Evolutionary conservation across 1,140 invertebrate genomes (phyloP).

Genomic region (Leptoteleia sp.): DNA sequence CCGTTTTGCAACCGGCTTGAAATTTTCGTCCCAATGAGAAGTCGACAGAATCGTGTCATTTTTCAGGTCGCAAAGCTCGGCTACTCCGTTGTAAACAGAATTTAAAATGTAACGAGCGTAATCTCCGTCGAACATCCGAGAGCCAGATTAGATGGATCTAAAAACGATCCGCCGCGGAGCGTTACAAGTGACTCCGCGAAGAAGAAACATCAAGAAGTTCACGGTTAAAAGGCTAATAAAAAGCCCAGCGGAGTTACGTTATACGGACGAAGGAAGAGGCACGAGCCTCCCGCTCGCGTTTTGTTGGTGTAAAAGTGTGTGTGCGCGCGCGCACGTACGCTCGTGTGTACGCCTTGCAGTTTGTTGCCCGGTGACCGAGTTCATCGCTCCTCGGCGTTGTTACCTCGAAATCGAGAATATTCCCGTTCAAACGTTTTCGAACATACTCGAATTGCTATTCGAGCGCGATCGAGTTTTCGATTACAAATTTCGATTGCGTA

Average conservation of each 20-base stretch:
- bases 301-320: slow-evolving; percentile 55
- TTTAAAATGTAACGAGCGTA: slow-evolving; percentile 33
- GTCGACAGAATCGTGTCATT: too few relatives aligned
- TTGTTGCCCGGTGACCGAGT: slow-evolving; percentile 82
- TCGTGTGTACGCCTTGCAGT: slow-evolving; percentile 74
- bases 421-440: slow-evolving; percentile 65
- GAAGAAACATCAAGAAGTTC: slow-evolving; percentile 72
- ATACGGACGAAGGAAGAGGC: slow-evolving; percentile 65
- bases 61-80: too few relatives aligned
- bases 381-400: slow-evolving; percentile 77
- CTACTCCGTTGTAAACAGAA: not conserved
- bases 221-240: slow-evolving; percentile 76
- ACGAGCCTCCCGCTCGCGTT: slow-evolving; percentile 56
- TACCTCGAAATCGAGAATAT: slow-evolving; percentile 79
- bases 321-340: slow-evolving; percentile 41
- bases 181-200: slow-evolving; percentile 38
- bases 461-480: too few relatives aligned
- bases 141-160: slow-evolving; percentile 24
- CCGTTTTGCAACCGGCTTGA: too few relatives aligned
- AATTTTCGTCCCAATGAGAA: too few relatives aligned
- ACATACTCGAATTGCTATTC: slow-evolving; percentile 10
- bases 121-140: slow-evolving; percentile 10
- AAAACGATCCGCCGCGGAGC: slow-evolving; percentile 31
- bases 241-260: slow-evolving; percentile 71
- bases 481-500: too few relatives aligned